Evolutionary conservation across 2,113 vertebrate genomes (phyloP).

Genomic region (Anarhynchus alexandrinus): DNA sequence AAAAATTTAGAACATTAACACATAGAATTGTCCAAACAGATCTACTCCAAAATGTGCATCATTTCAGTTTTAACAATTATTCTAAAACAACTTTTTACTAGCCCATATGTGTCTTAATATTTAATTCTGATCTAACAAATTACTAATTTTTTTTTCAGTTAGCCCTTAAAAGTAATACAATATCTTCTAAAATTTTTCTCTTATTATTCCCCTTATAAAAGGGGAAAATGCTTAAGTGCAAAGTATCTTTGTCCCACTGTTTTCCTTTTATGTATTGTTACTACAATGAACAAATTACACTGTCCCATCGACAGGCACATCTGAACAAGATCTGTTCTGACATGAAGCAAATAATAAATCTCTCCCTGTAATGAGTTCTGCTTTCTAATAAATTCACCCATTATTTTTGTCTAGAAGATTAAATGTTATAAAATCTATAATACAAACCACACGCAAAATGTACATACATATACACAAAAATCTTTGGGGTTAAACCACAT

Average conservation of each 20-base stretch:
- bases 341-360: conserved; percentile 75
- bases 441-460: neutral
- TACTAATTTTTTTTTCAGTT: neutral
- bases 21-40: neutral
- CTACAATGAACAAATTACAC: conserved; percentile 34
- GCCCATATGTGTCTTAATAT: neutral
- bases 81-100: neutral
- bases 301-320: conserved; percentile 32
- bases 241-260: neutral
- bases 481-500: conserved; percentile 66
- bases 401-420: conserved; percentile 72
- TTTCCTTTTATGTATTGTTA: neutral
- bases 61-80: neutral
- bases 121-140: neutral
- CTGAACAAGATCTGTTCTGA: conserved; percentile 71
- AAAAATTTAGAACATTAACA: neutral
- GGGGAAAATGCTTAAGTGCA: neutral
- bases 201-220: neutral
- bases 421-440: conserved; percentile 32
- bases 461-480: neutral
- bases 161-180: neutral
- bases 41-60: neutral
- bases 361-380: conserved; percentile 67
- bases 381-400: conserved; percentile 75
- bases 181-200: neutral